Evolutionary conservation across 1,140 invertebrate genomes (phyloP).

Genomic region (Holotrichia oblita): DNA sequence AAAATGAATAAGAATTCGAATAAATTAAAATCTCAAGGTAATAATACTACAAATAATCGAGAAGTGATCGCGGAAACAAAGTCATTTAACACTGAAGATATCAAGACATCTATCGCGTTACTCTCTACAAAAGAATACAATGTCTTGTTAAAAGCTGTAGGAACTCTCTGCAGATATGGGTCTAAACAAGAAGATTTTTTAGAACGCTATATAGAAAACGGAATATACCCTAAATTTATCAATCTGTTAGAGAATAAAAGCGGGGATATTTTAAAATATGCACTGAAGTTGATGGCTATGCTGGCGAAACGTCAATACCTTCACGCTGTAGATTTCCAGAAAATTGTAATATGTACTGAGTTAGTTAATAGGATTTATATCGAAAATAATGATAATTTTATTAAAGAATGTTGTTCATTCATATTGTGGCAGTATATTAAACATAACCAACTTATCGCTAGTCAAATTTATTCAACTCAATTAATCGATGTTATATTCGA

Average conservation of each 20-base stretch:
- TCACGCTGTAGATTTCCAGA: neutral
- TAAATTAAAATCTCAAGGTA: neutral
- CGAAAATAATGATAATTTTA: neutral
- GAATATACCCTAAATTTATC: neutral
- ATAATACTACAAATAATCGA: neutral
- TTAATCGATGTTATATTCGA: neutral
- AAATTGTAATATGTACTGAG: neutral
- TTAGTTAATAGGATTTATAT: neutral
- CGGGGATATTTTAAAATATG: neutral
- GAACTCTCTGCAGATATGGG: neutral
- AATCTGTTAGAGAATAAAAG: neutral
- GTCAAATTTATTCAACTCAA: neutral
- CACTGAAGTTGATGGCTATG: constrained; percentile 6
- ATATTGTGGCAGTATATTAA: neutral
- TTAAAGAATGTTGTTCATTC: constrained; percentile 12
- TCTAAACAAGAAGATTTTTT: neutral
- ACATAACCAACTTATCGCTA: neutral
- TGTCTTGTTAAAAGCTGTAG: neutral
- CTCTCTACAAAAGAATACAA: neutral
- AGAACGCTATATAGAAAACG: neutral
- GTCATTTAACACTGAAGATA: neutral
- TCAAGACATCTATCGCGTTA: neutral
- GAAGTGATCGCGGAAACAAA: neutral
- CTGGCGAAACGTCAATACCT: neutral
- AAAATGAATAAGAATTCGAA: neutral